These are phyloP conservation scores for Gobiocypris rarus DNA, from an alignment of 2,113 vertebrate genomes.

Conservation along the genomic window DNA sequence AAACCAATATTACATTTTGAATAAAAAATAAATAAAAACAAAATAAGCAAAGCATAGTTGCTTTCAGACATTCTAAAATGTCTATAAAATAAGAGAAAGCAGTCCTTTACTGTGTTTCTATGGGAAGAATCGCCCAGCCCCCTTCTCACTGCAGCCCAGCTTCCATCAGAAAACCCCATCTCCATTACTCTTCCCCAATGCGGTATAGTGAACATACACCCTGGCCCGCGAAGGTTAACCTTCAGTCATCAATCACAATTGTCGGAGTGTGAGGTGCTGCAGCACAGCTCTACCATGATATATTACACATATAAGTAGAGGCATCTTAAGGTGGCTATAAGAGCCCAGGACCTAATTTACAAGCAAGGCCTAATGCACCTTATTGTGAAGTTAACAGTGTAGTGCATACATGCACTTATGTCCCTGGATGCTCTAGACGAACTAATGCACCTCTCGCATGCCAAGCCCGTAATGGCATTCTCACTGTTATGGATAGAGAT, in stretches of 20 bases:
- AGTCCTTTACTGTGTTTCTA: neutral
- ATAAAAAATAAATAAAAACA: neutral
- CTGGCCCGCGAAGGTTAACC: slow-evolving; percentile 46
- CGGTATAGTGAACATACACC: slow-evolving; percentile 47
- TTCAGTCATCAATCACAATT: slow-evolving; percentile 69
- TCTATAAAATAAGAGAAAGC: neutral
- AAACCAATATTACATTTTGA: too few relatives aligned
- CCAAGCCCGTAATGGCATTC: slow-evolving; percentile 27
- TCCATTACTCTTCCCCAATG: slow-evolving; percentile 45
- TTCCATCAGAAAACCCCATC: slow-evolving; percentile 34
- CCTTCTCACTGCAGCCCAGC: neutral
- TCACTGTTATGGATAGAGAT: neutral
- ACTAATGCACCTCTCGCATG: slow-evolving; percentile 30
- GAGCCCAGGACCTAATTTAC: slow-evolving; percentile 46
- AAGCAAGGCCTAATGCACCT: slow-evolving; percentile 45
- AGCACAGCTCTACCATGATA: slow-evolving; percentile 51
- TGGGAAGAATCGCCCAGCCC: neutral
- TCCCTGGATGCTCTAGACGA: neutral
- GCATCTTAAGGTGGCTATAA: slow-evolving; percentile 45
- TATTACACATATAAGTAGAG: slow-evolving; percentile 44
- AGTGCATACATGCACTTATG: slow-evolving; percentile 32
- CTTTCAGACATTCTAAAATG: neutral
- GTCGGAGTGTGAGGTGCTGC: slow-evolving; percentile 50
- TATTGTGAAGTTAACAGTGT: slow-evolving; percentile 32
- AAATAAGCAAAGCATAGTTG: neutral